Percentiles rank a stretch among this genome's conserved stretches.
These are phyloP conservation scores for Enhydra lutris DNA, from an alignment of 2,113 vertebrate species.

Conservation along the genomic window DNA sequence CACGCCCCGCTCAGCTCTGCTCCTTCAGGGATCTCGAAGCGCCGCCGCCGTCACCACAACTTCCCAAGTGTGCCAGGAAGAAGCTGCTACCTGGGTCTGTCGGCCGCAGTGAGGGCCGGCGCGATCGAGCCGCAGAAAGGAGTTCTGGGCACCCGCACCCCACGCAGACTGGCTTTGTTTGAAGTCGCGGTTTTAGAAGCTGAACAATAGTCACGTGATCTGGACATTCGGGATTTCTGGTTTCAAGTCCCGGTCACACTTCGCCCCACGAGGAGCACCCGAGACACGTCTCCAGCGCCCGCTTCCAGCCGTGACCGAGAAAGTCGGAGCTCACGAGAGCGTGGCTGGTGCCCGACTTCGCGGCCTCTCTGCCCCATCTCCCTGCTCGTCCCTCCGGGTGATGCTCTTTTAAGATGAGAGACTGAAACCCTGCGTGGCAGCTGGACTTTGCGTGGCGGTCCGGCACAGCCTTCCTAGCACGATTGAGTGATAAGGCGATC, in stretches of 20 bases:
- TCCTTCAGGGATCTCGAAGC: not conserved
- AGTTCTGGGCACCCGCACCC: not conserved
- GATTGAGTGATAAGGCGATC: not conserved
- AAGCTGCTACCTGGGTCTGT: not conserved
- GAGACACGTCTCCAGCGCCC: accelerated
- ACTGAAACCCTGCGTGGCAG: not conserved
- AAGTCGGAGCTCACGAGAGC: not conserved
- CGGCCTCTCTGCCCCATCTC: not conserved
- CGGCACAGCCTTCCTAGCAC: not conserved
- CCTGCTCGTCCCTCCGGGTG: not conserved
- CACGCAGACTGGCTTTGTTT: not conserved
- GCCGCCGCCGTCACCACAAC: not conserved
- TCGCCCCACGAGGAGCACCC: accelerated
- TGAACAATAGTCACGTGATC: not conserved
- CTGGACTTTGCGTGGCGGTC: no score
- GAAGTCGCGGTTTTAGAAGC: not conserved
- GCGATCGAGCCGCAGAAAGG: not conserved
- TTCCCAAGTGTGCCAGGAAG: not conserved
- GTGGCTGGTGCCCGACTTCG: not conserved
- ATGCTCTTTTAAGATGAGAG: not conserved
- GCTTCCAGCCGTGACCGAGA: not conserved
- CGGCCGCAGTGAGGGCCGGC: not conserved
- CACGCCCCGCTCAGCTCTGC: not conserved
- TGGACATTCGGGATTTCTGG: not conserved
- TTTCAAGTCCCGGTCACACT: not conserved